These are phyloP conservation scores for Odocoileus virginianus DNA, from an alignment of 2,113 vertebrate species.

Conservation along the genomic window DNA sequence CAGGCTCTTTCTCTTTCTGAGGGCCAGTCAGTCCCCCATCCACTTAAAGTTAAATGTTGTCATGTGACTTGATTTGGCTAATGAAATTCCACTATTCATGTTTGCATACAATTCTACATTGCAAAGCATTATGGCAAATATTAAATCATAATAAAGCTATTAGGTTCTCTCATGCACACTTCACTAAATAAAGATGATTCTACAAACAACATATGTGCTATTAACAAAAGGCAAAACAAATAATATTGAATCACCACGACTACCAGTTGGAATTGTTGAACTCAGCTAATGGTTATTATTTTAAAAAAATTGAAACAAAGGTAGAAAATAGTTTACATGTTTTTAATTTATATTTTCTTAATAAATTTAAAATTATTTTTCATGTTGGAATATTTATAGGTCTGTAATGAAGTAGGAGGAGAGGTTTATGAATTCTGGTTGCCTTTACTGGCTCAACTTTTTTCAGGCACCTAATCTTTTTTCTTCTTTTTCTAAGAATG, in stretches of 20 bases:
- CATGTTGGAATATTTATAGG: background rate
- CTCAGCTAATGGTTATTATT: background rate
- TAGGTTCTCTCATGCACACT: background rate
- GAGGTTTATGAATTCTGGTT: background rate
- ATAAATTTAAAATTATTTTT: background rate
- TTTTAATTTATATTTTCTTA: background rate
- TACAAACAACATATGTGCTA: background rate
- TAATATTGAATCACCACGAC: background rate
- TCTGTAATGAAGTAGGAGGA: background rate
- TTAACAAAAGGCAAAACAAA: background rate
- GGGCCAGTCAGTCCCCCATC: fast-evolving
- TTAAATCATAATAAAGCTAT: background rate
- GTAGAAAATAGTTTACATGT: background rate
- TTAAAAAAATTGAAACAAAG: background rate
- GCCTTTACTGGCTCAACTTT: background rate
- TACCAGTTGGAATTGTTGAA: background rate
- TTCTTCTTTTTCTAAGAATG: background rate
- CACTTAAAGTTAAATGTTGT: background rate
- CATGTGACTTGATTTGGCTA: background rate
- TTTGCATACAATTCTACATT: background rate
- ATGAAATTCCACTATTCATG: background rate
- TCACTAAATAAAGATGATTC: background rate
- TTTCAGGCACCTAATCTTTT: background rate
- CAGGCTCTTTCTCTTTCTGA: background rate
- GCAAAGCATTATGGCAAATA: background rate